Evolutionary conservation across 2,797 vertebrate species (phyloP), one percentile per base, ranked within the genome.

Genomic region (Sparus aurata): DNA sequence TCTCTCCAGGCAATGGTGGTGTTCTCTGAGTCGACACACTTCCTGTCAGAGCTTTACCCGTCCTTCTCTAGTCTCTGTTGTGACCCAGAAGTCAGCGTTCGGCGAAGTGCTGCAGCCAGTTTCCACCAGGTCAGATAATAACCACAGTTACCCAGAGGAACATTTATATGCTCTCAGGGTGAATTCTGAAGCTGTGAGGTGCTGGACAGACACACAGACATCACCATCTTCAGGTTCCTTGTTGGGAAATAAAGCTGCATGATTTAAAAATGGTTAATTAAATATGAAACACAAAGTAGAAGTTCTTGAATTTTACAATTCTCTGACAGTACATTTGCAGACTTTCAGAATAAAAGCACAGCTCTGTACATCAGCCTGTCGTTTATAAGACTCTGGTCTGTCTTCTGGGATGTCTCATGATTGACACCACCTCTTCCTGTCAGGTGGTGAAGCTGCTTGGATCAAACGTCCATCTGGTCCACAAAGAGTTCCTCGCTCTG

Each of bases 371-470:
- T 46, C 18, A 34, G 54, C n/a, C 45, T 8, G 12, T 53, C 13
- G n/a, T 54, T 43, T 12, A 27, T 27, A 30, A 30, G 27, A 58
- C 54, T 18, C 30, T 34, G 47, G 18, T 57, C 23, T 63, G 13
- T 20, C 20, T 73, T 18, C 16, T 63, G 12, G 76, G 10, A 53
- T 38, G 20, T 71, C 25, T 69, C 22, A 12, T 55, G 27, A 53
- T 69, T 73, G 57, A 4, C 41, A 5, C 41, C 12, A 0, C 45
- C 23, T 71, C 17, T 78, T 80, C n/a, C 43, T 50, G 61, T 80
- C 91, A 98, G 97, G 97, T 99, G 91, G 95, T 96, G 89, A 98
- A 98, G 91, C 95, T 98, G 92, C 95, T 99, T 61, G 95, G 96
- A 88, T 95, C 96, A 83, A 96, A 96, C 75, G 96, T 96, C 58